phyloP scores from a whole-genome alignment of 2,113 vertebrate genomes.

The Smithornis capensis region DNA sequence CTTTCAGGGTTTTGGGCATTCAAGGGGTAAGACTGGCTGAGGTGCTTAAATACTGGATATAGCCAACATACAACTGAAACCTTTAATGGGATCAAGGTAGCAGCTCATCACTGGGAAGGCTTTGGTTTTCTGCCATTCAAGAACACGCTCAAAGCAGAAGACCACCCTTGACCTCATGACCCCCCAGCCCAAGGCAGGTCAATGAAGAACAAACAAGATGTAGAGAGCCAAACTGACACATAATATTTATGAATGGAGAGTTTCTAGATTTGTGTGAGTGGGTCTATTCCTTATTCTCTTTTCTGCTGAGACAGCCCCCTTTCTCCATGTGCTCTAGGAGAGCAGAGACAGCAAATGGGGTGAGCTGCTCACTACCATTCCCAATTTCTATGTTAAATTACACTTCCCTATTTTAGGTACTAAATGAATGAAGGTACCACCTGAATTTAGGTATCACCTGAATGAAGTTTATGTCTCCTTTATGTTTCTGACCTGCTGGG shows the following conservation, averaged over 20 bases:
- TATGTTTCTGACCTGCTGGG: neutral
- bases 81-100: neutral
- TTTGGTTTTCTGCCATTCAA: neutral
- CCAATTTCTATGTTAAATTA: neutral
- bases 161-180: neutral
- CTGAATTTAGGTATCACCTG: no score
- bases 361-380: neutral
- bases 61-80: neutral
- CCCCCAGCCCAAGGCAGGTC: neutral
- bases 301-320: neutral
- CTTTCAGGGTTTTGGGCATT: neutral
- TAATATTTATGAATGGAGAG: neutral
- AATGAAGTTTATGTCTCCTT: neutral
- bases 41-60: neutral
- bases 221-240: neutral
- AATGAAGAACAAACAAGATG: neutral
- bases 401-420: neutral
- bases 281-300: accelerated
- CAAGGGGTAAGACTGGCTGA: neutral
- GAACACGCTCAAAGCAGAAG: neutral
- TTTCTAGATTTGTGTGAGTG: neutral
- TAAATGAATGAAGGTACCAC: no score
- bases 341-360: neutral
- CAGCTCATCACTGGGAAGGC: neutral
- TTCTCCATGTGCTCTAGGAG: neutral